These are phyloP conservation scores for Andricus quercusramuli DNA, from an alignment of 2,888 invertebrate genomes.

Conservation along the genomic window DNA sequence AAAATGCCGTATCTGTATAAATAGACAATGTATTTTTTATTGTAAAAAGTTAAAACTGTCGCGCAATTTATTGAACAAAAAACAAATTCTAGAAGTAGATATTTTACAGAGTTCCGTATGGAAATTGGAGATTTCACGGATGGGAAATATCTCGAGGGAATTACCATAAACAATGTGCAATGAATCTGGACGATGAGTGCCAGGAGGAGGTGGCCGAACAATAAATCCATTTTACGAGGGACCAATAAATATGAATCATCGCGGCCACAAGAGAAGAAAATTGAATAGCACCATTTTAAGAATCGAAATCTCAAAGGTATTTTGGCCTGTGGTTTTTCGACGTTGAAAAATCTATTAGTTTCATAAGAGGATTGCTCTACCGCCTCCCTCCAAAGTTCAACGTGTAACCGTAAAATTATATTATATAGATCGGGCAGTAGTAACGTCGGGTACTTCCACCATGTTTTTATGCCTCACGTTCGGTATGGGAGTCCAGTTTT, in stretches of 20 bases:
- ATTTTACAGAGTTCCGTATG: slow-evolving; percentile 1
- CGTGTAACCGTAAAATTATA: neutral
- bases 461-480: neutral
- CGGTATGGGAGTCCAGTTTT: too few species aligned
- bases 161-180: slow-evolving; percentile 38
- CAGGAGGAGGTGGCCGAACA: slow-evolving; percentile 5
- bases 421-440: neutral
- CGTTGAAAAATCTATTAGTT: slow-evolving; percentile 54
- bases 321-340: slow-evolving; percentile 11
- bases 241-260: slow-evolving; percentile 37
- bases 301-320: neutral
- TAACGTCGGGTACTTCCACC: neutral
- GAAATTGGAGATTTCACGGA: slow-evolving; percentile 18
- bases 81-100: slow-evolving; percentile 54
- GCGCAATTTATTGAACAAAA: too few species aligned
- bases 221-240: slow-evolving; percentile 26
- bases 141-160: slow-evolving; percentile 15
- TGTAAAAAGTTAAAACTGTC: slow-evolving; percentile 50
- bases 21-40: too few species aligned
- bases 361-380: slow-evolving; percentile 56
- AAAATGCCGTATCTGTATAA: too few species aligned
- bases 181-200: slow-evolving; percentile 35
- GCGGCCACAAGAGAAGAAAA: slow-evolving; percentile 13
- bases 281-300: slow-evolving; percentile 7
- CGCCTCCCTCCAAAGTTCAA: neutral